phyloP scores from a whole-genome alignment of 2,797 vertebrate genomes.

The Channallabes apus region DNA sequence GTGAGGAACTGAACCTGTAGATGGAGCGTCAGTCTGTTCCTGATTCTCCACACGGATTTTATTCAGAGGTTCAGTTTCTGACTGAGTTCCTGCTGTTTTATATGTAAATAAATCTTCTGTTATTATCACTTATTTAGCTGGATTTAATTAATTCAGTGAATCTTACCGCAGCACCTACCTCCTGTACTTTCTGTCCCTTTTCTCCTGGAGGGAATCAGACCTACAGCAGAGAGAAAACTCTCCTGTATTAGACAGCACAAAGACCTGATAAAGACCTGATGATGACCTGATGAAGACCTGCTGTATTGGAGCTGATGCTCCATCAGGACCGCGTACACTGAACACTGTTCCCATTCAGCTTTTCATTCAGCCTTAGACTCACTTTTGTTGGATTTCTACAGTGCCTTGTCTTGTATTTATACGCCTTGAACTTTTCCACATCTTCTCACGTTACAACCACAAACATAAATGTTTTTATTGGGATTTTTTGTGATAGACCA shows the following conservation, averaged over 20 bases:
- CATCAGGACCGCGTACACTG: background rate
- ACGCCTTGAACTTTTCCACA: no score
- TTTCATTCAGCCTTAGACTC: background rate
- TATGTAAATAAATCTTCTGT: background rate
- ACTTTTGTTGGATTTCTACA: background rate
- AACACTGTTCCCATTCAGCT: background rate
- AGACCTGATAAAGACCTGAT: background rate
- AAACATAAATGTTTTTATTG: no score
- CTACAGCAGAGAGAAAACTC: background rate
- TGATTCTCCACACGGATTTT: background rate
- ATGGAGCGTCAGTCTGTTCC: background rate
- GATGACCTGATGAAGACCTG: no score
- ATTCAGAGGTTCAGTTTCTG: no score
- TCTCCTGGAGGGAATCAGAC: background rate
- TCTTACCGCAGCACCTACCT: background rate
- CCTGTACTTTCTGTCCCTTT: background rate
- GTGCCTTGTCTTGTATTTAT: no score
- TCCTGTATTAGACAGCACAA: background rate
- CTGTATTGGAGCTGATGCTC: no score
- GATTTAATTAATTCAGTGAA: background rate
- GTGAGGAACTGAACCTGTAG: background rate
- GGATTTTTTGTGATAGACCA: no score
- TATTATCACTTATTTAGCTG: background rate
- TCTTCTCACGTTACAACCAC: no score
- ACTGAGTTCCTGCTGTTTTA: background rate